Base-by-base conservation (phyloP, 2,113 vertebrate species). In the Protobothrops flavoviridis region DNA sequence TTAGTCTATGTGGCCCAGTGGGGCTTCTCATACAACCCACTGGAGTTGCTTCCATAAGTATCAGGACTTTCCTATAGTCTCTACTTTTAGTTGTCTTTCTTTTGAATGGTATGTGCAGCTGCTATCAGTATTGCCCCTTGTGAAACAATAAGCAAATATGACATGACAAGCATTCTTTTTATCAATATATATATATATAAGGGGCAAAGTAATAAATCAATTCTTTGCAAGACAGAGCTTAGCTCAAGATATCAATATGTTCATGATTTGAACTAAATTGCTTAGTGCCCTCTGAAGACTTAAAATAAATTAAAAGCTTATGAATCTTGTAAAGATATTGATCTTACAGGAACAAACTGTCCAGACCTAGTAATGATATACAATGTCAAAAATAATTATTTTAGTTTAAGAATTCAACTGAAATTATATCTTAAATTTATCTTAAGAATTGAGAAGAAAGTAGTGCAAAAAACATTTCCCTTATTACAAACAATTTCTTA, bases 281-380 rank as follows among this genome's bases (percentile, higher is more conserved):
- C 33, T 90, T 86, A 39, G 88, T 59, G 13, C 9, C 74, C 55
- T 90, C 74, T 93, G 90, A 33, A 90, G 74, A 29, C 88, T 85
- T 39, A 24, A 43, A 85, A 93, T 93, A 93, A 50, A 90, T 85
- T 93, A 93, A 50, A 56, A 20, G 43, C 74, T 86, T 13, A 56
- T 88, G 55, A 53, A 24, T 61, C 88, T 86, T 57, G 74, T 61
- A 52, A 39, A 15, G 24, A 26, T 61, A 93, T 86, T 86, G 92
- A 90, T 90, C 81, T 61, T 52, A 52, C 48, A 93, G 33, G 45
- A 29, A 90, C 52, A 48, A 81, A 86, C 89, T 89, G 87, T 57
- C 39, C 92, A 57, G 11, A 20, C 29, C 53, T 90, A 39, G 10
- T 39, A n/a, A 86, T 86, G 43, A 93, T 59, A 88, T 74, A 85